Evolutionary conservation across 2,888 invertebrate genomes (phyloP), one percentile per base, ranked within the genome.

Genomic region (Taenaris catops): DNA sequence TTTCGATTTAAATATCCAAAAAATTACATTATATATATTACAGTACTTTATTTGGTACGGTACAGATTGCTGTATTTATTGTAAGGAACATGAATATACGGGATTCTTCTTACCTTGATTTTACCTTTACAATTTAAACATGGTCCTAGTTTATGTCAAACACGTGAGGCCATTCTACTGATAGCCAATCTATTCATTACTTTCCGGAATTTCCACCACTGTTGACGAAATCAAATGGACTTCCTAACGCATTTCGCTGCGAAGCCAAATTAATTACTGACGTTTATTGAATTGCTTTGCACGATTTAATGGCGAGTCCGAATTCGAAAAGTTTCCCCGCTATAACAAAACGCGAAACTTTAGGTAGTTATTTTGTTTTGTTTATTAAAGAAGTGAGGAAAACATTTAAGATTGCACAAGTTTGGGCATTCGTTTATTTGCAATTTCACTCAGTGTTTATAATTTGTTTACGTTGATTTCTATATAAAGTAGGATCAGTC

Each of bases 401-500:
- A 72, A 58, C 61, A 62, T 60, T 66, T 62, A 69, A 78, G 66
- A 74, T 72, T 55, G 58, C 42, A 53, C 55, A 60, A 61, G 55
- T 66, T 58, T 63, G 61, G 63, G 55, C 68, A 70, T 68, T 56
- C 55, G 65, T 71, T 74, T 72, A 76, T 75, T 75, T 60, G 64
- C 64, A 65, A 70, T 76, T 74, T 69, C 62, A 68, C 73, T 75
- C 61, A 60, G 66, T 66, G 53, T 63, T 56, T 56, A 61, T 51
- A 52, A 55, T 60, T 65, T 75, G 67, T 78, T 78, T 76, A 67
- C 68, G 44, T 43, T 43, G 24, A 25, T 41, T 32, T 31, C 43
- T 14, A 14, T 14, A 14, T 2, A 14, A 14, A 14, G n/a, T n/a
- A n/a, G n/a, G n/a, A n/a, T n/a, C n/a, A n/a, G n/a, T n/a, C n/a